A percentile compares a stretch with the other conserved stretches of the same genome.
Conservation (phyloP, 2,113 vertebrate species). For the Bambusicola thoracicus region DNA sequence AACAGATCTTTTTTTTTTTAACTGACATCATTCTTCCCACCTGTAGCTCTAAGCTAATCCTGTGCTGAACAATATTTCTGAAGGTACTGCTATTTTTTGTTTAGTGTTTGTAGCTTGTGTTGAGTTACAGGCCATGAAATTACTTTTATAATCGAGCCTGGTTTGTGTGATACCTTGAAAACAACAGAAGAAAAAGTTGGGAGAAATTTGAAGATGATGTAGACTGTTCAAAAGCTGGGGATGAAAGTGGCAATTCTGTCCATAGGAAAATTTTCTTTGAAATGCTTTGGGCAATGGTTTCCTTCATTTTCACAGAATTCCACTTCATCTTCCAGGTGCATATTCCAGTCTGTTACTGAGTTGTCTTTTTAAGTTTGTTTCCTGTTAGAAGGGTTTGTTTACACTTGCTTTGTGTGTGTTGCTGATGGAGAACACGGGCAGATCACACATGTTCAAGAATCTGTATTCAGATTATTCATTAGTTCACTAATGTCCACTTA, state of each 20-base stretch:
- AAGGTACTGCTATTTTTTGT: not conserved
- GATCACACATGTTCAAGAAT: not conserved
- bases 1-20: not conserved
- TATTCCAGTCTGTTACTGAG: not conserved
- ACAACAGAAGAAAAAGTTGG: not conserved
- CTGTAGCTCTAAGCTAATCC: not conserved
- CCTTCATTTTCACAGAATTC: slow-evolving; percentile 18
- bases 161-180: slow-evolving; percentile 12
- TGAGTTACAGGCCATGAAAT: not conserved
- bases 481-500: not conserved
- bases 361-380: slow-evolving; percentile 34
- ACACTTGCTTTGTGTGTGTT: slow-evolving; percentile 41
- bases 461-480: not conserved
- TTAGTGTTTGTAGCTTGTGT: not conserved
- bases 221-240: not conserved
- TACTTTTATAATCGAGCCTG: not conserved
- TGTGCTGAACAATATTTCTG: not conserved
- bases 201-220: not conserved
- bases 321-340: slow-evolving; percentile 26
- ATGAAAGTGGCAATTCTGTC: slow-evolving; percentile 8
- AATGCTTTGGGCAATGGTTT: slow-evolving; percentile 23
- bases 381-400: slow-evolving; percentile 33
- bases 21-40: not conserved
- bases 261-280: slow-evolving; percentile 38
- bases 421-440: not conserved